Conservation (phyloP, 2,888 invertebrate genomes). For the Drosophila lutescens region DNA sequence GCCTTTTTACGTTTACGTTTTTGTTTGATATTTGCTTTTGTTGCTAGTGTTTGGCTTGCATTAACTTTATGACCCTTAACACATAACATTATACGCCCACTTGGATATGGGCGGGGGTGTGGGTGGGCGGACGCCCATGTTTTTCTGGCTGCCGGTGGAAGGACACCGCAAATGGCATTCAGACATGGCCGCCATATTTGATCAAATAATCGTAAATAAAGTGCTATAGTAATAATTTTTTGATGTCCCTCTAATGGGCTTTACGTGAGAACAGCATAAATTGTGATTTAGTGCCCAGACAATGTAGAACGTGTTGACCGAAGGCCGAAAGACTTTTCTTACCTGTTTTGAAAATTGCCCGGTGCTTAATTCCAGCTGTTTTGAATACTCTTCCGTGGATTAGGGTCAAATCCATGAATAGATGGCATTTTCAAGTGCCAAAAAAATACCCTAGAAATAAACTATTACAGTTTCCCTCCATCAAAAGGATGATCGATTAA, state of each 20-base stretch:
- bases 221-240: constrained; percentile 73
- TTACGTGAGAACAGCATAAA: constrained; percentile 69
- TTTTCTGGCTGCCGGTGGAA: neutral
- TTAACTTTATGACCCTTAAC: constrained; percentile 73
- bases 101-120: constrained; percentile 12
- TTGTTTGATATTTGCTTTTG: constrained; percentile 36
- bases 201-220: constrained; percentile 78
- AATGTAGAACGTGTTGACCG: constrained; percentile 42
- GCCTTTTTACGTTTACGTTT: constrained; percentile 12
- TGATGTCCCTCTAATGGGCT: constrained; percentile 70
- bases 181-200: constrained; percentile 54
- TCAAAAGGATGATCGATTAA: neutral
- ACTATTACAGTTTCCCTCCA: neutral
- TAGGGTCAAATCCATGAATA: too few relatives aligned
- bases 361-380: constrained; percentile 13
- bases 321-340: constrained; percentile 15
- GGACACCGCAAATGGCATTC: constrained; percentile 41
- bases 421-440: neutral
- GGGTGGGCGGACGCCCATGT: constrained; percentile 1
- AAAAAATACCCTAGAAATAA: neutral
- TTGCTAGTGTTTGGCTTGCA: constrained; percentile 63
- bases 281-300: constrained; percentile 65
- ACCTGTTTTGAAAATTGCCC: constrained; percentile 24
- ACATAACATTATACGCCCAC: constrained; percentile 55
- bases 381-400: constrained; percentile 7